A percentile compares a stretch with the other conserved stretches of the same genome.
Conservation (phyloP, 2,888 invertebrate species). For the Chrysolina americana region DNA sequence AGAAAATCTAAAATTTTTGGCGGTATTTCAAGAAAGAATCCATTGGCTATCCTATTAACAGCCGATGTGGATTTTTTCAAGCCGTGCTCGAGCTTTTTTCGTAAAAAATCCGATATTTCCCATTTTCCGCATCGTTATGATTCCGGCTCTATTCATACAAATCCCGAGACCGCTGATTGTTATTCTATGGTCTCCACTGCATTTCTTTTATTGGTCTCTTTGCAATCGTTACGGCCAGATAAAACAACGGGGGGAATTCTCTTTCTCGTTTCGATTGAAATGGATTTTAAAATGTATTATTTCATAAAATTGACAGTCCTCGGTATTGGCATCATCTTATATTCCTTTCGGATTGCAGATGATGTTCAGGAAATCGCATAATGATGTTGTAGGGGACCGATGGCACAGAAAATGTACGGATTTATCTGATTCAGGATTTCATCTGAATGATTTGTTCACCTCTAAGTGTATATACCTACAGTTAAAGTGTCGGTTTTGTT, state of each 20-base stretch:
- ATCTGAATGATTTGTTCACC: not conserved
- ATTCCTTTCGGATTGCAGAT: slow-evolving; percentile 40
- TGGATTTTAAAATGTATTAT: slow-evolving; percentile 53
- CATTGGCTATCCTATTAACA: too few species aligned
- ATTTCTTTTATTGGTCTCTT: slow-evolving; percentile 62
- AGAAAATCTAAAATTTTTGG: too few species aligned
- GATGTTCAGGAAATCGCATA: slow-evolving; percentile 38
- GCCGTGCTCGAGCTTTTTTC: too few species aligned
- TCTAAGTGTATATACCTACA: too few species aligned
- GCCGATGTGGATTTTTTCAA: too few species aligned
- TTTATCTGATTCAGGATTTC: slow-evolving; percentile 20
- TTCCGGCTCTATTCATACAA: slow-evolving; percentile 33
- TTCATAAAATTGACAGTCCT: slow-evolving; percentile 49
- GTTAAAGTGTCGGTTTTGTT: too few species aligned
- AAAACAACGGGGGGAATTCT: slow-evolving; percentile 52
- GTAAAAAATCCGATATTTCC: not conserved
- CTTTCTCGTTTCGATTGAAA: slow-evolving; percentile 44
- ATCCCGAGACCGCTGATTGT: slow-evolving; percentile 57
- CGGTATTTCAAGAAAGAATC: too few species aligned
- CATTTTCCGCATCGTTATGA: not conserved
- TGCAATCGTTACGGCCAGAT: slow-evolving; percentile 59
- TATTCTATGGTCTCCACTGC: slow-evolving; percentile 61
- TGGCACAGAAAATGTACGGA: slow-evolving; percentile 28
- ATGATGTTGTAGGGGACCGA: slow-evolving; percentile 30
- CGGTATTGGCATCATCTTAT: slow-evolving; percentile 43